Evolutionary conservation across 2,888 invertebrate genomes (phyloP).

Genomic region (Lymantria monacha): DNA sequence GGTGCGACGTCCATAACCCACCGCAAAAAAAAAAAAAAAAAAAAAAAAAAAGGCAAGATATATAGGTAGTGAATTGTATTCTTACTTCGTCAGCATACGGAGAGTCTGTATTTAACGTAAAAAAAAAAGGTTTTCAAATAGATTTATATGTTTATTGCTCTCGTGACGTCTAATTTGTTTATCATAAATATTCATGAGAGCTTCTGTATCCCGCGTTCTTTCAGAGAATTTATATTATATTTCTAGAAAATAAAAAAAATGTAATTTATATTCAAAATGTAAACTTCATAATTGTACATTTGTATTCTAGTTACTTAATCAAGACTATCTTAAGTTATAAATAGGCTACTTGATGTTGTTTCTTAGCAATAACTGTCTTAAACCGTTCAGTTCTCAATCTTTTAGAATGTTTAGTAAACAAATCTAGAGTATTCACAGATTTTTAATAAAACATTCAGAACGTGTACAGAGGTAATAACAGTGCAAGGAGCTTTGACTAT

Average conservation of each 20-base stretch:
- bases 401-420: neutral
- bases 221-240: conserved; percentile 11
- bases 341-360: conserved; percentile 18
- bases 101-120: too few species aligned
- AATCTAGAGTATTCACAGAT: neutral
- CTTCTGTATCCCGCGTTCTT: conserved; percentile 9
- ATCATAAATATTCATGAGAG: conserved; percentile 10
- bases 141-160: neutral
- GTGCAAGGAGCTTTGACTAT: neutral
- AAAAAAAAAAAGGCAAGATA: too few species aligned
- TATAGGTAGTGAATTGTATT: too few species aligned
- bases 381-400: neutral
- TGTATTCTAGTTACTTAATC: conserved; percentile 20
- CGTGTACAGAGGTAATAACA: neutral
- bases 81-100: too few species aligned
- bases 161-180: conserved; percentile 1
- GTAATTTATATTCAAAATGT: conserved; percentile 16
- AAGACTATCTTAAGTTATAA: conserved; percentile 19
- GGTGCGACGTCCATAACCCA: too few species aligned
- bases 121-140: too few species aligned
- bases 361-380: conserved; percentile 10
- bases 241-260: conserved; percentile 1
- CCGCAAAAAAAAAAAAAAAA: too few species aligned
- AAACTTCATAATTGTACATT: conserved; percentile 19
- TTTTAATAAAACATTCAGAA: neutral